Conservation (phyloP, 2,797 vertebrate species). For the Sparus aurata region DNA sequence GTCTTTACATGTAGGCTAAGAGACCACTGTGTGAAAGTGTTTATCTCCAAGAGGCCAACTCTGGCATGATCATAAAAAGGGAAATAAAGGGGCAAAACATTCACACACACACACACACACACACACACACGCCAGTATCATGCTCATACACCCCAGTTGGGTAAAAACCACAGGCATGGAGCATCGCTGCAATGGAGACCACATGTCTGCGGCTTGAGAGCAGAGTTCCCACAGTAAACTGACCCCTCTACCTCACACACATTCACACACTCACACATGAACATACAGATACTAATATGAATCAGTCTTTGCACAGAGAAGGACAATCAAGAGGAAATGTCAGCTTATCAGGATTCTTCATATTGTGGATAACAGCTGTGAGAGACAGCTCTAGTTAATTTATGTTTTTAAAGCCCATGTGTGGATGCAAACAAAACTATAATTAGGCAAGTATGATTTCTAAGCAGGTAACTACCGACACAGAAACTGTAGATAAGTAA, state of each 20-base stretch:
- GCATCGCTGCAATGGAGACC: constrained; percentile 77
- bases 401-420: constrained; percentile 3
- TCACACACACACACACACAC: constrained; percentile 2
- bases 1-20: constrained; percentile 17
- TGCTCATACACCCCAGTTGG: constrained; percentile 49
- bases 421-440: background rate
- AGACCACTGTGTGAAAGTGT: background rate
- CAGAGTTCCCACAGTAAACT: constrained; percentile 72
- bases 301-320: constrained; percentile 48
- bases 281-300: constrained; percentile 20
- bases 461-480: constrained; percentile 1
- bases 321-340: constrained; percentile 27
- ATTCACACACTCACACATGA: constrained; percentile 10
- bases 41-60: constrained; percentile 36
- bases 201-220: constrained; percentile 76
- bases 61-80: constrained; percentile 41
- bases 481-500: background rate
- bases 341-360: constrained; percentile 19
- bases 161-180: constrained; percentile 76
- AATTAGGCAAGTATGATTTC: background rate
- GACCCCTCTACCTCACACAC: constrained; percentile 56
- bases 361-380: background rate
- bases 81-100: constrained; percentile 42
- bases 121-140: constrained; percentile 25
- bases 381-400: constrained; percentile 3